Evolutionary conservation across 2,888 invertebrate genomes (phyloP), one percentile per base, ranked within the genome.

Genomic region (Cantharis lateralis): DNA sequence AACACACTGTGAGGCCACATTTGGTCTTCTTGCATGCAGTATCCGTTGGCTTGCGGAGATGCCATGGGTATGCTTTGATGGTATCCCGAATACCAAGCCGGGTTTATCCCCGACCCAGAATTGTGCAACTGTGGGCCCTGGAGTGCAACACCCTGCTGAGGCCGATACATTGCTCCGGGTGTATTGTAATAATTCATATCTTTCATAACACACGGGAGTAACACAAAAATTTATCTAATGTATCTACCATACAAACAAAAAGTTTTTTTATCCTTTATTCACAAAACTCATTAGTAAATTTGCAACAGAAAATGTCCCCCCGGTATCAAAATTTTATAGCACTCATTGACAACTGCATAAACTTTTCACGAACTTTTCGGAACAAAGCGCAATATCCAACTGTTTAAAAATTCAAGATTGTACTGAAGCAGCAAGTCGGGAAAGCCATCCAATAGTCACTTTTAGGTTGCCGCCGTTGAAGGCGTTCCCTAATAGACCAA

Each of bases 161-260:
- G 81, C 26, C 80, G 78, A 63, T 81, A 82, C 81, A 80, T 80
- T 87, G 92, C 90, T 85, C 92, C 89, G 87, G 93, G 90, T 88
- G 92, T 92, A 88, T 92, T 92, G 84, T 92, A 94, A 88, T 94
- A 94, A 82, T 93, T 93, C 89, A 94, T 93, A 20, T 66, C 64
- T 24, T 66, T 66, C 76, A 78, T 76, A 75, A 32, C 62, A 5
- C 15, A 62, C 72, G 72, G 10, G n/a, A 71, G 15, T 28, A 71
- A 20, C 11, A 71, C 26, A 63, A 26, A 71, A 62, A 63, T 16
- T 10, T 64, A 15, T 20, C 11, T 64, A 62, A 63, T 16, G 11
- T 64, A 2, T 20, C 16, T 64, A 48, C 13, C 48, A 48, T 48
- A 24, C n/a, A 48, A 24, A 20, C 64, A 20, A 66, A 64, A 20